phyloP scores from a whole-genome alignment of 2,113 vertebrate genomes.

The Malurus cyaneus region DNA sequence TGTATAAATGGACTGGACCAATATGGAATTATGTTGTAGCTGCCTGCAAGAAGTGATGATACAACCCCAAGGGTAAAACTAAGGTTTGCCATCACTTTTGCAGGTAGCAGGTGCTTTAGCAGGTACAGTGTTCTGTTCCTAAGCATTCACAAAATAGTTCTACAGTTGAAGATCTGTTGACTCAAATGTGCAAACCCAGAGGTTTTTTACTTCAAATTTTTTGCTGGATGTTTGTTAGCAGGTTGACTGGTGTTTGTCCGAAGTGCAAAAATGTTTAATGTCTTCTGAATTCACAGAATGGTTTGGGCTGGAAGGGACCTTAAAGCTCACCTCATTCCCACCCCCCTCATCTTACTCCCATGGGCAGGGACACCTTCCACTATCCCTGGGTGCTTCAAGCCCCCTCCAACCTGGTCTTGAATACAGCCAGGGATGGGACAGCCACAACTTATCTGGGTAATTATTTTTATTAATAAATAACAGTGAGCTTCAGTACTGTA shows the following conservation, averaged over 20 bases:
- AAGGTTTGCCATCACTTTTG: neutral
- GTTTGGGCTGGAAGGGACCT: neutral
- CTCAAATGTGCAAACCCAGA: neutral
- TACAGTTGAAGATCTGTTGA: neutral
- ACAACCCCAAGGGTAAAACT: neutral
- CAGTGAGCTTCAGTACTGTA: neutral
- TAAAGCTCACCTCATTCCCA: neutral
- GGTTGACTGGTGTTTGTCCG: neutral
- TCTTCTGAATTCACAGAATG: neutral
- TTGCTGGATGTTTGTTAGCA: neutral
- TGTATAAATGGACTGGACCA: neutral
- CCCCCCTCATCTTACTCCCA: neutral
- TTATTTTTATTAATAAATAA: neutral
- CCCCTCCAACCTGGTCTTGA: fast-evolving
- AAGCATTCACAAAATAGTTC: neutral
- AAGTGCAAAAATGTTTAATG: neutral
- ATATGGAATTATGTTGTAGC: neutral
- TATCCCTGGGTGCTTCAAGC: neutral
- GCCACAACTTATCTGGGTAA: neutral
- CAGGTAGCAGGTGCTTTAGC: neutral
- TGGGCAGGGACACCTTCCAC: neutral
- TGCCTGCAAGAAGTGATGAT: neutral
- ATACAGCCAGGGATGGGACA: neutral
- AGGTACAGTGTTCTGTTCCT: neutral
- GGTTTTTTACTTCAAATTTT: neutral